A percentile compares a stretch with the other conserved stretches of the same genome.
phyloP scores from a whole-genome alignment of 2,888 invertebrate genomes.

The Aethes cnicana region DNA sequence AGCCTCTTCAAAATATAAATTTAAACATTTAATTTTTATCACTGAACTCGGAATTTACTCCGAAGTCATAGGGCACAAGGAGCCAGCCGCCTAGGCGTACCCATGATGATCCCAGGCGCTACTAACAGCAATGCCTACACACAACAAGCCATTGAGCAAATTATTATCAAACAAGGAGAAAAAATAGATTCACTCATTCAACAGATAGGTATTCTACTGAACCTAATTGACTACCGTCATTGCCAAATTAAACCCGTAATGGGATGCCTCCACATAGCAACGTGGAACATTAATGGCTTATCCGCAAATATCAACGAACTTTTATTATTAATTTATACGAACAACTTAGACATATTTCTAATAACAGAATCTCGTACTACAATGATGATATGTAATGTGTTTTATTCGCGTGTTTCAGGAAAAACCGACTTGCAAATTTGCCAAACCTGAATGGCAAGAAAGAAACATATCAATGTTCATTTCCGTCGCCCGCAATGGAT shows the following conservation, averaged over 20 bases:
- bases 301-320: slow-evolving; percentile 1
- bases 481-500: too few species aligned
- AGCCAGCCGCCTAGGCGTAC: neutral
- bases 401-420: too few species aligned
- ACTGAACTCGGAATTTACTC: neutral
- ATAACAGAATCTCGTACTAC: slow-evolving; percentile 8
- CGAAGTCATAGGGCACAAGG: neutral
- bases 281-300: slow-evolving; percentile 14
- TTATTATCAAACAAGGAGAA: slow-evolving; percentile 6
- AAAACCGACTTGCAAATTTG: too few species aligned
- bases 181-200: slow-evolving; percentile 2
- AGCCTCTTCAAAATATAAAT: too few species aligned
- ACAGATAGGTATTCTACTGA: neutral
- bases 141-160: neutral
- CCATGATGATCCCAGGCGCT: neutral
- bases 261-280: neutral
- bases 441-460: too few species aligned
- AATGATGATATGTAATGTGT: too few species aligned
- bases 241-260: neutral
- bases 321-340: neutral
- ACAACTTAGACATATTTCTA: neutral
- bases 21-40: too few species aligned
- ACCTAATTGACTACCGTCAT: neutral
- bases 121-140: neutral
- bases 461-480: too few species aligned